phyloP scores from a whole-genome alignment of 2,888 invertebrate species.

The Anoplius nigerrimus region DNA sequence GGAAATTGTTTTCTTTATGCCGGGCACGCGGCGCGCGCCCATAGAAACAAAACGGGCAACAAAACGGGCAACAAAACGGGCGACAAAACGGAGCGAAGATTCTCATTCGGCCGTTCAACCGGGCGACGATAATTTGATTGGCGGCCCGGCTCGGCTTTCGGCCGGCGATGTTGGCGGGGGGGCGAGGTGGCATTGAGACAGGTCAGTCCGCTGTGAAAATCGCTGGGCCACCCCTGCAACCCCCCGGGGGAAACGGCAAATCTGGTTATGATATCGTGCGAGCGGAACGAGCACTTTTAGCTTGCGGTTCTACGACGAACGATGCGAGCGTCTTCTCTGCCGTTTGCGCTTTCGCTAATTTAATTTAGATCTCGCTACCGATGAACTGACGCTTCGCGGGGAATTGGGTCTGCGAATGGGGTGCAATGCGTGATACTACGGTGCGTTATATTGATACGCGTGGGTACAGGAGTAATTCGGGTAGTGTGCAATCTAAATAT shows the following conservation, averaged over 20 bases:
- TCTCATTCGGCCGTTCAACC: slow-evolving; percentile 55
- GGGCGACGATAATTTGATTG: slow-evolving; percentile 61
- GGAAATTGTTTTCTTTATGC: slow-evolving; percentile 26
- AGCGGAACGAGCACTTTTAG: slow-evolving; percentile 38
- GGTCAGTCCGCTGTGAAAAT: slow-evolving; percentile 60
- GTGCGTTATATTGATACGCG: too few species aligned
- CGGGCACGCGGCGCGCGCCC: slow-evolving; percentile 12
- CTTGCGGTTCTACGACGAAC: slow-evolving; percentile 33
- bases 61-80: slow-evolving; percentile 45
- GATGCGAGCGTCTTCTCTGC: slow-evolving; percentile 18
- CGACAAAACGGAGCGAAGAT: slow-evolving; percentile 52
- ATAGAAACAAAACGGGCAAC: slow-evolving; percentile 44
- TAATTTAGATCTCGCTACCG: too few species aligned
- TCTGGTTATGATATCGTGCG: slow-evolving; percentile 55
- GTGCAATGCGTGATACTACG: too few species aligned
- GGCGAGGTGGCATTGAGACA: slow-evolving; percentile 56
- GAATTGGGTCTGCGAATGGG: too few species aligned
- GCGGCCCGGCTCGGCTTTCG: too few species aligned
- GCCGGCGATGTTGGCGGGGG: too few species aligned
- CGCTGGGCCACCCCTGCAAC: slow-evolving; percentile 42
- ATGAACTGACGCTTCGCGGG: too few species aligned
- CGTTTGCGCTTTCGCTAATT: slow-evolving; percentile 21
- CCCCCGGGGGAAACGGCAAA: slow-evolving; percentile 50
- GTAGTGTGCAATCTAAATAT: too few species aligned
- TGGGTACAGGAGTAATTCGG: too few species aligned